A percentile compares a stretch with the other conserved stretches of the same genome.
Conservation (phyloP, 1,140 invertebrate genomes). For the Tetragonula clypearis region DNA sequence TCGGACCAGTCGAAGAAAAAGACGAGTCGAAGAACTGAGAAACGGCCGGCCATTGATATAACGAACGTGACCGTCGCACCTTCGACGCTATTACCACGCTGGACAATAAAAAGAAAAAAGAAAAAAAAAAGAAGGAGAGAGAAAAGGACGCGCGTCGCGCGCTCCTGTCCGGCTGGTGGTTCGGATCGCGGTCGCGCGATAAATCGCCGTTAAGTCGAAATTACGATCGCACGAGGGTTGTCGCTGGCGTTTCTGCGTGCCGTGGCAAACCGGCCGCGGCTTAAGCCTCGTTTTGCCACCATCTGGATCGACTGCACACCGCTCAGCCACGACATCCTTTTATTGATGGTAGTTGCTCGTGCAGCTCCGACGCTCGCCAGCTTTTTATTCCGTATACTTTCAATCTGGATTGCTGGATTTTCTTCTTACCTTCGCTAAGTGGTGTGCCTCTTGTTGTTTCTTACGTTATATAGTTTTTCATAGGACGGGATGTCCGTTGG, state of each 20-base stretch:
- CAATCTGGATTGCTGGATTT: not conserved
- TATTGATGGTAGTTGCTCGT: conserved; percentile 55
- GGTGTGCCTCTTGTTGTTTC: not conserved
- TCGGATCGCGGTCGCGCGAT: conserved; percentile 56
- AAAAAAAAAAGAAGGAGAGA: too few species aligned
- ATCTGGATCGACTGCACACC: conserved; percentile 67
- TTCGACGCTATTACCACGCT: conserved; percentile 72
- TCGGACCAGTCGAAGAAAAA: conserved; percentile 9
- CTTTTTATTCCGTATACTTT: conserved; percentile 37
- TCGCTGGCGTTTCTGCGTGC: conserved; percentile 72
- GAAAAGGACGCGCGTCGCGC: conserved; percentile 50
- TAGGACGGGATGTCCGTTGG: not conserved
- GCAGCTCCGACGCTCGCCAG: conserved; percentile 34
- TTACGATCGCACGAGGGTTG: conserved; percentile 74
- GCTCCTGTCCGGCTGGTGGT: conserved; percentile 14
- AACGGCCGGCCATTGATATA: conserved; percentile 70
- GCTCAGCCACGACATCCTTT: conserved; percentile 51
- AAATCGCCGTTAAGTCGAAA: conserved; percentile 80
- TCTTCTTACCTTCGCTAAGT: not conserved
- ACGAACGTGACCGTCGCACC: conserved; percentile 75
- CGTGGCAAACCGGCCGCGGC: conserved; percentile 69
- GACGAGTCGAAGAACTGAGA: conserved; percentile 46
- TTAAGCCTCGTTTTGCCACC: conserved; percentile 70
- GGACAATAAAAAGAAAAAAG: not conserved
- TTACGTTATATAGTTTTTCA: not conserved